Base-by-base conservation (phyloP, 2,888 invertebrate species). In the Oscheius sp. region DNA sequence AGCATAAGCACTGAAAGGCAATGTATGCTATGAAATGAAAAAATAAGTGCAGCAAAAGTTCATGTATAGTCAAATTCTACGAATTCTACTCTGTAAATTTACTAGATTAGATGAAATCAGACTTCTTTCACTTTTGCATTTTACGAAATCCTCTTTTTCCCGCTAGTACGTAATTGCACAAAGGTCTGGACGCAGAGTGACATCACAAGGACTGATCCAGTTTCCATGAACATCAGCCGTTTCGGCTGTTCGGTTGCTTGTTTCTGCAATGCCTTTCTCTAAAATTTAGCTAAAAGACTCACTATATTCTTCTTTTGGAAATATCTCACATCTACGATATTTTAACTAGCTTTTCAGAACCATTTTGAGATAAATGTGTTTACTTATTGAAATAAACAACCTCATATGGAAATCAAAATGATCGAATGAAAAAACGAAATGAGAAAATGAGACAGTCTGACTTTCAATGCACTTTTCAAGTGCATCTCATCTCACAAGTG, bases 151-250 rank as follows among this genome's bases (percentile, higher is more conserved):
- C 50, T 23, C 6, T 15, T 23, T 34, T 64, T 64, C 48, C 34
- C 64, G 64, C 50, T 31, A n/a, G 10, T 29, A 37, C 45, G 55
- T 33, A 34, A 64, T 50, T 34, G 31, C 64, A 39, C 17, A 63
- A 29, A 29, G 52, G 34, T 61, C 29, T 45, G 25, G 23, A 15
- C 34, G 50, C 64, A 50, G 64, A 34, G 48, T 48, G 64, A 33
- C 64, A 48, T 64, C 50, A 64, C 50, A 33, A 15, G 34, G 55
- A 34, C 48, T 34, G 50, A 64, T 64, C 52, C 64, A 64, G 64
- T 48, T 64, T 50, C 48, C 27, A 25, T 23, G 64, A 64, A 52
- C 64, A 33, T 10, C 64, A 45, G 33, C 33, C 45, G 27, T 6
- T 52, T 27, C 29, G 27, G 10, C 61, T 33, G 63, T 63, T 48